These are phyloP conservation scores for Cynopterus sphinx DNA, from an alignment of 2,797 vertebrate species.

Conservation along the genomic window DNA sequence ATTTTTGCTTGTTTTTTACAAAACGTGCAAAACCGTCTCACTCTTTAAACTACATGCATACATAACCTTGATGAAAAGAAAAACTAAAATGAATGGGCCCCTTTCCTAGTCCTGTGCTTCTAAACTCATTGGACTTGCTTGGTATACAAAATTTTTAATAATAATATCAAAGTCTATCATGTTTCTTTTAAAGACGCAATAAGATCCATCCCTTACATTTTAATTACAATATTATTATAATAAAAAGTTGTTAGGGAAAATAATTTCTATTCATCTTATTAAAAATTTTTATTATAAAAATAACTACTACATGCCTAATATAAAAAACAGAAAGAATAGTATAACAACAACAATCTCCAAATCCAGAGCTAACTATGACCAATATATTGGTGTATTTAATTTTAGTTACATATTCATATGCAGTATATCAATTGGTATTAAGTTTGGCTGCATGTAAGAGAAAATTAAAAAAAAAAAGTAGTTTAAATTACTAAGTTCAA, in stretches of 20 bases:
- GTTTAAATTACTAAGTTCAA: not conserved
- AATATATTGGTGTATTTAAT: not conserved
- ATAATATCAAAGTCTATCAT: not conserved
- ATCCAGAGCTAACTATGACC: not conserved
- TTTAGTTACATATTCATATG: not conserved
- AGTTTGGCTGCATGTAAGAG: not conserved
- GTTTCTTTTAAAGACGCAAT: not conserved
- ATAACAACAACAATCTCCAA: not conserved
- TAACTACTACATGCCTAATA: slow-evolving; percentile 55
- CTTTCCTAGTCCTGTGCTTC: not conserved
- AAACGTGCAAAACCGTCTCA: not conserved
- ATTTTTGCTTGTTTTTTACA: not conserved
- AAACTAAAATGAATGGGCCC: not conserved
- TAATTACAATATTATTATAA: not conserved
- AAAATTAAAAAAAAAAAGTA: slow-evolving; percentile 12
- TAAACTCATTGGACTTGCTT: not conserved
- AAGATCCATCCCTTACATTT: not conserved
- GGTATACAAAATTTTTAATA: not conserved
- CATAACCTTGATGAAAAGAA: not conserved
- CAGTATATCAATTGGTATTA: not conserved
- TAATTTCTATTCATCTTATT: not conserved
- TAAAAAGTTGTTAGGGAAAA: not conserved
- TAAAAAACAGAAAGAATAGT: not conserved
- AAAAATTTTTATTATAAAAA: not conserved
- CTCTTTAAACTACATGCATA: not conserved